A percentile compares a stretch with the other conserved stretches of the same genome.
Conservation (phyloP, 2,113 vertebrate genomes). For the Sinocyclocheilus rhinocerous region DNA sequence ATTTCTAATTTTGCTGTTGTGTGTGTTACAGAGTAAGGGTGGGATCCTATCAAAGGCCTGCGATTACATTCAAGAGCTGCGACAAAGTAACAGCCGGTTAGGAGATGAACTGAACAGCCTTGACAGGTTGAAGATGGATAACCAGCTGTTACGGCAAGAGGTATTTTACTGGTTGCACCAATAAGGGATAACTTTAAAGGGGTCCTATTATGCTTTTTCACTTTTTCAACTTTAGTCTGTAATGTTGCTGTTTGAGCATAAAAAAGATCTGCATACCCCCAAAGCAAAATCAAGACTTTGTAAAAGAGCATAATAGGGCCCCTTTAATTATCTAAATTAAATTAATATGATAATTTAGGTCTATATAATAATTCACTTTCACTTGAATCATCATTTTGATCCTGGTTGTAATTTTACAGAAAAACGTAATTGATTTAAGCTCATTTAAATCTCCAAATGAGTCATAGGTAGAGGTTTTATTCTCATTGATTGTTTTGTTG, state of each 20-base stretch:
- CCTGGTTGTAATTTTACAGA: background rate
- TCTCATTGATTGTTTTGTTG: background rate
- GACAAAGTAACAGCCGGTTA: slow-evolving; percentile 87
- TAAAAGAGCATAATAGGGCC: no score
- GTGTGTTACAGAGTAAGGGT: slow-evolving; percentile 84
- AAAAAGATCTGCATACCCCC: no score
- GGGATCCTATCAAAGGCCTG: slow-evolving; percentile 95
- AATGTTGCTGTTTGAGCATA: no score
- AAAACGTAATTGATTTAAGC: background rate
- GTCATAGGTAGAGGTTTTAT: background rate
- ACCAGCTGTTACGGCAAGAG: slow-evolving; percentile 89
- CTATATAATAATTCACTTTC: background rate
- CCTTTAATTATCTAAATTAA: background rate
- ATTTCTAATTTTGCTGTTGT: background rate
- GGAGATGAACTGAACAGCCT: slow-evolving; percentile 83
- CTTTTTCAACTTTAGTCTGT: no score
- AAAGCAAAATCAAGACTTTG: no score
- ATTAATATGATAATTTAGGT: background rate
- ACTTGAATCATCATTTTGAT: background rate
- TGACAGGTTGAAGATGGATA: slow-evolving; percentile 88
- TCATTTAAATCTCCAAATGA: background rate
- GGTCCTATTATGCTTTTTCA: no score
- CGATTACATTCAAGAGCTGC: slow-evolving; percentile 92
- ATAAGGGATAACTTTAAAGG: background rate
- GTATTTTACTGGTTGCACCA: slow-evolving; percentile 60